Evolutionary conservation across 2,888 invertebrate species (phyloP), one percentile per base, ranked within the genome.

Genomic region (Operophtera brumata): DNA sequence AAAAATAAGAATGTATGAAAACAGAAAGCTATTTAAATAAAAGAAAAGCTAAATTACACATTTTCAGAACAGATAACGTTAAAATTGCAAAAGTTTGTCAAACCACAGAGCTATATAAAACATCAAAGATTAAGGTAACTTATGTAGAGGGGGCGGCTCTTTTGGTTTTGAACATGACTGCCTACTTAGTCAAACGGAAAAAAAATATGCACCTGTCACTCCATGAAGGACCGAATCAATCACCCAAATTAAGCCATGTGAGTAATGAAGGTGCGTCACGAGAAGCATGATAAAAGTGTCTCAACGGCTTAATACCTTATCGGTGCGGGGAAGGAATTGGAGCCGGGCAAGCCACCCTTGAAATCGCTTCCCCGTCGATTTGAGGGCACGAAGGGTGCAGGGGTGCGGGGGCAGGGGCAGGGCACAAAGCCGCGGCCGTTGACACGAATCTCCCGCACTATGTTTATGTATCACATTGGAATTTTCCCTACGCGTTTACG

Each of bases 381-480:
- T 68, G 69, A 65, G 76, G 76, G 70, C 64, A 63, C 57, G 50
- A 54, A 59, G 61, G 59, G 59, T 69, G 69, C 66, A 55, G 57
- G 63, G 61, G 67, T 53, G 64, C 49, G 55, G 60, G 70, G 70
- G 75, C 62, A 55, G 60, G 70, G 70, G 75, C 62, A 55, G 66
- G 70, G 73, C 63, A 78, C 77, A 79, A 77, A 73, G 75, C 78
- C 71, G 78, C 81, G 88, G 88, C 84, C 88, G 82, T 89, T 89
- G 88, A 89, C 89, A 86, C 87, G 82, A 81, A 82, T 85, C 84
- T 82, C 80, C 76, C 75, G 74, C 73, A 69, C 77, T 75, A 72
- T 87, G 87, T 89, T 86, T 89, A 81, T 81, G 78, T 84, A 84
- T 82, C 77, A 73, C 72, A 79, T 79, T 75, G 77, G 82, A 78